Base-by-base conservation (phyloP, 2,888 invertebrate genomes). In the Bugula neritina region DNA sequence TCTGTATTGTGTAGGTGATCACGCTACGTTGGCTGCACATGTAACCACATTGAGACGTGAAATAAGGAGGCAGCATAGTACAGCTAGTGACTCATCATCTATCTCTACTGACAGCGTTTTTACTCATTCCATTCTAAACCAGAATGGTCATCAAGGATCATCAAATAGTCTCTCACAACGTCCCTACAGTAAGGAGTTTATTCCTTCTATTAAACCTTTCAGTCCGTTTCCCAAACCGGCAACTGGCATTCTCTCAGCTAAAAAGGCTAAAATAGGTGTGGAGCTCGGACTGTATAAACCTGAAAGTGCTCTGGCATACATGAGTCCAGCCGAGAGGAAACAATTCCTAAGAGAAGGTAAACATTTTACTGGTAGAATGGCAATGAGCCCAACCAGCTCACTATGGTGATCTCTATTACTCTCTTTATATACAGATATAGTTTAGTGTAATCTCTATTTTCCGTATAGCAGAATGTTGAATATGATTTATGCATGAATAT, bases 101-200 rank as follows among this genome's bases (percentile, higher is more conserved):
- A 17, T 5, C 57, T 25, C 63, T 27, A 63, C 27, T 2, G 63
- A 63, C 63, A 63, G 63, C 63, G 63, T 63, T 13, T 63, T 63
- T n/a, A 3, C 21, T 13, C 63, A 31, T 63, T 10, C 27, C 17
- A 34, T 3, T 25, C 63, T 31, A 63, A 5, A 43, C 10, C 43
- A 43, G 5, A 5, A 43, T 17, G 17, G 10, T 10, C 43, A 10
- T 43, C 43, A 43, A 10, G 10, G 17, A 43, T 43, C 43, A 43
- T 43, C 43, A 10, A 43, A 5, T 43, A 43, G 43, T 17, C 5
- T 43, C 5, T 10, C 17, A 43, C 43, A 43, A 43, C 5, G 43
- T 10, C 10, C 10, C 43, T 43, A 17, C 43, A 43, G 43, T 43
- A 5, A 43, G 17, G 43, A 43, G 43, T 5, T 43, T 10, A 43